Base-by-base conservation (phyloP, 2,888 invertebrate genomes). In the Amphipyra berbera region DNA sequence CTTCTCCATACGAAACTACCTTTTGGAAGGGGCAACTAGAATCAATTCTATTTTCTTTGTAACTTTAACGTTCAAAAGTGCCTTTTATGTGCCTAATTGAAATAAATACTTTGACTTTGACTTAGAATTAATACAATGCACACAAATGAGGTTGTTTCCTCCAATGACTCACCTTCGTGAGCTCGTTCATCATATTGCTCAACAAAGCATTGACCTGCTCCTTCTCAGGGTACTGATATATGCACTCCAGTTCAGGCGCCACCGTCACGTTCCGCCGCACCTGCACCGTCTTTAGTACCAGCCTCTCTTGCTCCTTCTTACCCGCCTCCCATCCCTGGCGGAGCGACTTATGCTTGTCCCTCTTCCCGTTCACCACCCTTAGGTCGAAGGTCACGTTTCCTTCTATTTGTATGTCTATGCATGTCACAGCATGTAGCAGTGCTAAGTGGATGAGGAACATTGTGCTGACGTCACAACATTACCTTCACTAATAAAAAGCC, bases 181-280 rank as follows among this genome's bases (percentile, higher is more conserved):
- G 68, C 49, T 84, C 73, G 58, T 89, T 89, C 87, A 86, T 86
- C 88, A 89, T 87, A 27, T 86, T 81, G 56, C 89, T 87, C 53
- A 89, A 75, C 44, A 90, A 64, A 0, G 82, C 82, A 9, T 85
- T 71, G 5, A 83, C 61, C 35, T 89, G 88, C 10, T 72, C 48
- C 35, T 59, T 48, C 48, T 87, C 80, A 0, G 88, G 88, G 37
- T 79, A 81, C 73, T 83, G 83, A 73, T 87, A 89, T 14, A 69
- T 35, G 67, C 89, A 88, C 50, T 84, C 82, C 3, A 72, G 57
- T 8, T 61, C 42, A 6, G 77, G 65, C 0, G 68, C 76, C 6
- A 37, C 76, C 0, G 80, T 82, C 52, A 67, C 12, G 47, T 52
- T 63, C 53, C 8, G 40, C 6, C 6, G 61, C 48, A 45, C 47